Base-by-base conservation (phyloP, 2,888 invertebrate species). In the Andrena minutula region DNA sequence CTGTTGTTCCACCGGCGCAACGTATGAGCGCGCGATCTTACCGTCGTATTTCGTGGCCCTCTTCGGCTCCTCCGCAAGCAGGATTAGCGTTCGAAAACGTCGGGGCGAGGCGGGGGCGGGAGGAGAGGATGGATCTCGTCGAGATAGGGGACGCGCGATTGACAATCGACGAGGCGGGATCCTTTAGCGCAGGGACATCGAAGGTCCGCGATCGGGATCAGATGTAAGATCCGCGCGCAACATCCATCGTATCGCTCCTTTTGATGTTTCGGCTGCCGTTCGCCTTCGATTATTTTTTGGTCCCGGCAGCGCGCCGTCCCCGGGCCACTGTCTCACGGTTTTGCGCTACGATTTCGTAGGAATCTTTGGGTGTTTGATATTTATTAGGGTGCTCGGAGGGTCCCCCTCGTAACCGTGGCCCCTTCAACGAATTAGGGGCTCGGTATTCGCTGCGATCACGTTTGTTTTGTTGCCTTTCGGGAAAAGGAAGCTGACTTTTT, bases 11-110 rank as follows among this genome's bases (percentile, higher is more conserved):
- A 60, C 60, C 10, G 26, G 41, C 64, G 73, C 73, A 63, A 83
- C 79, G 74, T 71, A 81, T 72, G 72, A 74, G 58, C 84, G 69
- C 75, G 58, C 81, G 79, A 86, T 77, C 77, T 70, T 61, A 64
- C 83, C 83, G 82, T 75, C 86, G 86, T 86, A 86, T 86, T 86
- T 86, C 84, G 86, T 82, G 79, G 75, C 71, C 68, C 76, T 63
- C 53, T 65, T 53, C 76, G 7, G 30, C 47, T 73, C 47, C 32
- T 8, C n/a, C 70, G 65, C 35, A n/a, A 30, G 49, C 26, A 20
- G 83, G 82, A 82, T 83, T 83, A 82, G 82, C 83, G 79, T 32
- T 41, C 41, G n/a, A 23, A 64, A 58, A n/a, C 23, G n/a, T 10
- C 8, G 26, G 20, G 53, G 28, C 53, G 63, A 56, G 35, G 20